Evolutionary conservation across 2,797 vertebrate genomes (phyloP).

Genomic region (Poeciliopsis infans): DNA sequence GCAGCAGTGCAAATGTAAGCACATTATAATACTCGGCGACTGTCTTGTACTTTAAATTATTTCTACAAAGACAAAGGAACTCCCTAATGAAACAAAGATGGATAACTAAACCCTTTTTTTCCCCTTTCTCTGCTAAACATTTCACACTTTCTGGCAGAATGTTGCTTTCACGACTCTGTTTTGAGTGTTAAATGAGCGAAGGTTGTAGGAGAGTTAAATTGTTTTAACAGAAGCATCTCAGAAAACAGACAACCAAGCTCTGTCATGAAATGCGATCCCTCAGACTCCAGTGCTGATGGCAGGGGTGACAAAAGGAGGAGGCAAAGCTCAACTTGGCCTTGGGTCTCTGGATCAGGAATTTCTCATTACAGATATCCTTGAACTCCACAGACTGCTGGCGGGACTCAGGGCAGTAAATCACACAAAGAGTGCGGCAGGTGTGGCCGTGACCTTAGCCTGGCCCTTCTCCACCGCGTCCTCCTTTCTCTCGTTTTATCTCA

Average conservation of each 20-base stretch:
- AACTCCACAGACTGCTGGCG: conserved; percentile 79
- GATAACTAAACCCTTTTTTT: background rate
- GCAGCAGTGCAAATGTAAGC: conserved; percentile 43
- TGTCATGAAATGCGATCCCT: conserved; percentile 28
- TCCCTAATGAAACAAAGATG: background rate
- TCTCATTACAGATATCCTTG: conserved; percentile 89
- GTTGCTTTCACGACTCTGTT: background rate
- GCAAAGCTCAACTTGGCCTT: conserved; percentile 67
- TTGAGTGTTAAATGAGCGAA: background rate
- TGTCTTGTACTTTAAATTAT: background rate
- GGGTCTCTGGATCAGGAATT: conserved; percentile 83
- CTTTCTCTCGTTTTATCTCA: conserved; percentile 23
- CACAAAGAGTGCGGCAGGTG: conserved; percentile 77
- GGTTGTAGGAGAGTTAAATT: background rate
- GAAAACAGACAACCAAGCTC: background rate
- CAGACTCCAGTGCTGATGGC: conserved; percentile 51
- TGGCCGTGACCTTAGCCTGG: conserved; percentile 69
- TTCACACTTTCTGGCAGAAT: background rate
- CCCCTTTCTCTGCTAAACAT: background rate
- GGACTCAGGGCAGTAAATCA: conserved; percentile 84
- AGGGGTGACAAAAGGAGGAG: conserved; percentile 66
- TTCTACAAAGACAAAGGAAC: background rate
- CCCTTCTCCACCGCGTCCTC: conserved; percentile 37
- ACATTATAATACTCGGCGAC: conserved; percentile 13
- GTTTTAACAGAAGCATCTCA: conserved; percentile 6